Conservation (phyloP, 2,113 vertebrate genomes). For the Ictidomys tridecemlineatus region DNA sequence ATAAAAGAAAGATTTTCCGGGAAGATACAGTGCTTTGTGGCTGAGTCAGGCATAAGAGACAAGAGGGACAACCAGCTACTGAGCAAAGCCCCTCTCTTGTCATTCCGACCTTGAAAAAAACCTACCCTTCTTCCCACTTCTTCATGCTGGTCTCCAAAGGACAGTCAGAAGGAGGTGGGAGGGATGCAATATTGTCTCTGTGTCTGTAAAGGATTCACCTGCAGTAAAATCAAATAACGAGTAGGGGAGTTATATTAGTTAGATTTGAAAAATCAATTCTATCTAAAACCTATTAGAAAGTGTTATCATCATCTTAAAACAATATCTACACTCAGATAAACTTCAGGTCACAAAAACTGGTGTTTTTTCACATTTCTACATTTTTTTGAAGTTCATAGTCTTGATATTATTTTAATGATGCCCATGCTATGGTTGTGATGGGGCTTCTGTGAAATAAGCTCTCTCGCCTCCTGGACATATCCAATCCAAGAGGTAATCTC, state of each 20-base stretch:
- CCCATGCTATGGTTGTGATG: not conserved
- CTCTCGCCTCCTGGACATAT: not conserved
- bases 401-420: conserved; percentile 38
- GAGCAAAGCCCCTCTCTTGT: not conserved
- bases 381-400: not conserved
- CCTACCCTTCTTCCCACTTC: not conserved
- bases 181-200: not conserved
- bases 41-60: not conserved
- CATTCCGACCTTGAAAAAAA: not conserved
- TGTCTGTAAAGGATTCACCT: conserved; percentile 4
- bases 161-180: not conserved
- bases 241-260: not conserved
- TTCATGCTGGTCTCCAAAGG: not conserved
- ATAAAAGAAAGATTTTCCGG: conserved; percentile 8
- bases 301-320: conserved; percentile 8
- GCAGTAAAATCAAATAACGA: conserved; percentile 22
- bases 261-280: not conserved
- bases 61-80: not conserved
- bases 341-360: conserved; percentile 3
- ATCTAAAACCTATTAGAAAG: conserved; percentile 48
- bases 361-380: conserved; percentile 21
- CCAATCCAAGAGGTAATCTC: conserved; percentile 52
- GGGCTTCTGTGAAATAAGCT: conserved; percentile 22
- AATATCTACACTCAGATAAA: not conserved
- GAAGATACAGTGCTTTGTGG: not conserved